Evolutionary conservation across 2,888 invertebrate species (phyloP), one percentile per base, ranked within the genome.

Genomic region (Piscicola geometra): DNA sequence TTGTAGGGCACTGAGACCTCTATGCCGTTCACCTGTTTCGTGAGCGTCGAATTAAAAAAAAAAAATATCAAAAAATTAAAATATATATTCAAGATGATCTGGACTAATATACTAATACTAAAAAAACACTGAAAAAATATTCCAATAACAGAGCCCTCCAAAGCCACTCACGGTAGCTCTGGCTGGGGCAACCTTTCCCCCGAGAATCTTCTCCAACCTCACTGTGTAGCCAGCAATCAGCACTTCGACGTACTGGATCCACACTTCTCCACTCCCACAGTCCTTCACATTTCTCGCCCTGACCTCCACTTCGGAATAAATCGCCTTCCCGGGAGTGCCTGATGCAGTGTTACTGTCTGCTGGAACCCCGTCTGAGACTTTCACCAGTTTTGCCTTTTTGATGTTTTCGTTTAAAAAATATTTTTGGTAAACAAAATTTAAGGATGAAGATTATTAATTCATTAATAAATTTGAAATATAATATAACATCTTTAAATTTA

Each of bases 11-110:
- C n/a, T 9, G 60, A 56, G 3, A 56, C 60, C n/a, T 56, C 15
- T 56, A 56, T 56, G n/a, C 60, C 60, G 25, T 56, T 56, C n/a
- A 56, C 60, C 60, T 56, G 60, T n/a, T n/a, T n/a, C n/a, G n/a
- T n/a, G n/a, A n/a, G n/a, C n/a, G n/a, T n/a, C n/a, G n/a, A n/a
- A n/a, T n/a, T n/a, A n/a, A n/a, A n/a, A n/a, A n/a, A n/a, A n/a
- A n/a, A n/a, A n/a, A n/a, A n/a, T n/a, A n/a, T n/a, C n/a, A n/a
- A n/a, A n/a, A n/a, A n/a, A n/a, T n/a, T n/a, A n/a, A n/a, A n/a
- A n/a, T n/a, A n/a, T n/a, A n/a, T n/a, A n/a, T n/a, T n/a, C n/a
- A n/a, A n/a, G n/a, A n/a, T n/a, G n/a, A n/a, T n/a, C n/a, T n/a
- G n/a, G n/a, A n/a, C n/a, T n/a, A n/a, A n/a, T n/a, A n/a, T n/a